Conservation (phyloP, 2,113 vertebrate genomes). For the Pao palembangensis region DNA sequence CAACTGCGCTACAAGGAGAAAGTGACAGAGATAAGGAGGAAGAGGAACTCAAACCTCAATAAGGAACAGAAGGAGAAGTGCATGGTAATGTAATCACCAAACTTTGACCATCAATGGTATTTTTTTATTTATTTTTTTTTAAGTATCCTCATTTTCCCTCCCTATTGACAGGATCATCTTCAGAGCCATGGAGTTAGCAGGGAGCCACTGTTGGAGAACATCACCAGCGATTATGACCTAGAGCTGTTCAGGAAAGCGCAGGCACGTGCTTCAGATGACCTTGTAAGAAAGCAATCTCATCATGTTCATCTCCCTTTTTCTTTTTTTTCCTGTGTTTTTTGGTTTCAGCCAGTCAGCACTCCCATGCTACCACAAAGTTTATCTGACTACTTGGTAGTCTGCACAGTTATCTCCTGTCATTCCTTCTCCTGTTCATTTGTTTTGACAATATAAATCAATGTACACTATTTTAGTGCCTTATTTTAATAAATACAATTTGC, state of each 20-base stretch:
- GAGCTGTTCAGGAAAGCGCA: slow-evolving; percentile 98
- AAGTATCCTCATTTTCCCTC: not conserved
- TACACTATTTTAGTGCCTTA: too few relatives aligned
- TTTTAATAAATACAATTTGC: too few relatives aligned
- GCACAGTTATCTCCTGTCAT: too few relatives aligned
- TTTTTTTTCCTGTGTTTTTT: slow-evolving; percentile 6
- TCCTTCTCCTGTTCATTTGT: too few relatives aligned
- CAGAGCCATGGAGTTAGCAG: slow-evolving; percentile 86
- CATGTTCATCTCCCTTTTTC: slow-evolving; percentile 33
- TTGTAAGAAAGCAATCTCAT: slow-evolving; percentile 87
- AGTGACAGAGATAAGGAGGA: slow-evolving; percentile 95
- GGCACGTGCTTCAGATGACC: slow-evolving; percentile 93
- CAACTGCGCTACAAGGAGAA: slow-evolving; percentile 97
- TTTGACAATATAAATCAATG: too few relatives aligned
- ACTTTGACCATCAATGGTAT: not conserved
- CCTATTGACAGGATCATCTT: slow-evolving; percentile 80
- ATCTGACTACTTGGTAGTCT: too few relatives aligned
- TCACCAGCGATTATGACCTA: slow-evolving; percentile 97
- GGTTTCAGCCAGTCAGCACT: too few relatives aligned
- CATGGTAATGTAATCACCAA: slow-evolving; percentile 70
- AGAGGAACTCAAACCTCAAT: slow-evolving; percentile 86
- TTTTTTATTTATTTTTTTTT: not conserved
- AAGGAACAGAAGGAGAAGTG: slow-evolving; percentile 97
- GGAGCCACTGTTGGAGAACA: slow-evolving; percentile 94
- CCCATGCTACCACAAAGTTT: too few relatives aligned